Evolutionary conservation across 2,113 vertebrate genomes (phyloP).

Genomic region (Dicentrarchus labrax): DNA sequence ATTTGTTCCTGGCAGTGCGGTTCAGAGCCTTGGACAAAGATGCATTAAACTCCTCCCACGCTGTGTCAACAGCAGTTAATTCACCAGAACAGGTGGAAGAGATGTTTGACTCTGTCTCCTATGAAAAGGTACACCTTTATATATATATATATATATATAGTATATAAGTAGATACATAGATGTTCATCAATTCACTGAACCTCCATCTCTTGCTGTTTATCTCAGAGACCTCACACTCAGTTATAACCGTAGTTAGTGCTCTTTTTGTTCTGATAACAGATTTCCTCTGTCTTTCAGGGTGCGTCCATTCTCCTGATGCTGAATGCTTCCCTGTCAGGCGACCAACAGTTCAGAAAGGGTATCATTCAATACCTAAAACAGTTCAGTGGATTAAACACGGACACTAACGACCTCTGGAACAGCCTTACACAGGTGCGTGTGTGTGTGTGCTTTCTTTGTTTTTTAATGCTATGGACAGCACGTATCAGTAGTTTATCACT

Average conservation of each 20-base stretch:
- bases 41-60: constrained; percentile 91
- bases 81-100: constrained; percentile 92
- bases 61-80: constrained; percentile 89
- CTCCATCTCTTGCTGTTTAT: constrained; percentile 1
- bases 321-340: constrained; percentile 86
- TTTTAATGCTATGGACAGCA: background rate
- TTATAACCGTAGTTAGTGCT: background rate
- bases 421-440: constrained; percentile 90
- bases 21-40: constrained; percentile 92
- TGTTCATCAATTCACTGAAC: background rate
- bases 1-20: constrained; percentile 88
- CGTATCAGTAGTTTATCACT: background rate
- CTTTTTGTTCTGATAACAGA: constrained; percentile 10
- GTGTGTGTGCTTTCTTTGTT: background rate
- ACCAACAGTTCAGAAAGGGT: constrained; percentile 89
- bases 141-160: background rate
- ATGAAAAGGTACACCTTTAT: constrained; percentile 89
- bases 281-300: constrained; percentile 82
- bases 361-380: constrained; percentile 88
- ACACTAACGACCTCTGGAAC: constrained; percentile 92
- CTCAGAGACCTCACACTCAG: background rate
- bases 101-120: constrained; percentile 97
- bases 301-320: constrained; percentile 96
- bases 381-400: constrained; percentile 86
- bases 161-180: background rate